Percentiles rank a stretch among this genome's conserved stretches.
These are phyloP conservation scores for Heliocidaris erythrogramma DNA, from an alignment of 35 echinoderm and acorn worm genomes.

Conservation along the genomic window DNA sequence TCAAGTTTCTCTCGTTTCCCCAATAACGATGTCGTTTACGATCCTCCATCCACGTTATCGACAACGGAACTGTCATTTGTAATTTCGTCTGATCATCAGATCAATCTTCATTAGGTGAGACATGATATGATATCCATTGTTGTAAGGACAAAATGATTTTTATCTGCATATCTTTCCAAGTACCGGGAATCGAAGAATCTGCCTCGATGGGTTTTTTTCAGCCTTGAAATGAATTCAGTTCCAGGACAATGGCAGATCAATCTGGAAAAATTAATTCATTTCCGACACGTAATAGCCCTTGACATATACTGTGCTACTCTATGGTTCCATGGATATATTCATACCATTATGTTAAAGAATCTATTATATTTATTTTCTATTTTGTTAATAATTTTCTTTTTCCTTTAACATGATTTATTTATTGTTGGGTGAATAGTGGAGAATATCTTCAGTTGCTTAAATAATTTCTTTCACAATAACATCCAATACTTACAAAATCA, in stretches of 20 bases:
- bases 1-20: not conserved
- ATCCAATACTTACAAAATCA: no score
- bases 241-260: not conserved
- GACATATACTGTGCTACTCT: not conserved
- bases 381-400: no score
- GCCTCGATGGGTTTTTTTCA: not conserved
- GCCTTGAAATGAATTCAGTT: not conserved
- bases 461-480: no score
- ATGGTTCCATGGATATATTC: no score
- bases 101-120: conserved; percentile 30
- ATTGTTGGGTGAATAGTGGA: no score
- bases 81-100: not conserved
- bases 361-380: no score
- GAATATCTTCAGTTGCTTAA: no score
- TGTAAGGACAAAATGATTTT: not conserved
- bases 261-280: conserved; percentile 3
- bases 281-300: not conserved
- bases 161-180: not conserved
- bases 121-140: conserved; percentile 12
- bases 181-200: not conserved
- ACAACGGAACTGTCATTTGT: conserved; percentile 10
- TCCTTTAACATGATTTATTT: no score
- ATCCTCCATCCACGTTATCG: not conserved
- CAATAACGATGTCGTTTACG: not conserved
- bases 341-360: no score